These are phyloP conservation scores for Beaufortia kweichowensis DNA, from an alignment of 2,113 vertebrate species.

Conservation along the genomic window DNA sequence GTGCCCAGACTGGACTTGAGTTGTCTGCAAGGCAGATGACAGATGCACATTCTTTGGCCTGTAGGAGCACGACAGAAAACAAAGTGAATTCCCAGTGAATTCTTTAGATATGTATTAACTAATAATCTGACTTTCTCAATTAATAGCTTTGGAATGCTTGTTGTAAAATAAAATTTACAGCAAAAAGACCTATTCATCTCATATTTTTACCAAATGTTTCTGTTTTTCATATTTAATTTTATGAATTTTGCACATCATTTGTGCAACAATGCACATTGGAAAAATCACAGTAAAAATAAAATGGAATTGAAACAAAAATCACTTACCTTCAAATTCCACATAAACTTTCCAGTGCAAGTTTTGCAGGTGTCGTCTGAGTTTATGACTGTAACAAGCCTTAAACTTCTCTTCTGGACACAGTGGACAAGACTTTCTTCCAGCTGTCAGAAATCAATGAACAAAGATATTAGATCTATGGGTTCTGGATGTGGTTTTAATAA, in stretches of 20 bases:
- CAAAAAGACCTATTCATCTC: background rate
- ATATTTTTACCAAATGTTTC: no score
- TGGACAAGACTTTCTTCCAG: conserved; percentile 84
- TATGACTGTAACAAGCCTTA: conserved; percentile 87
- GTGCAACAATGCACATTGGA: no score
- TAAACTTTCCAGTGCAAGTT: conserved; percentile 98
- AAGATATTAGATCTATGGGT: background rate
- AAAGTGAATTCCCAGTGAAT: background rate
- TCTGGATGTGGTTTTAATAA: background rate
- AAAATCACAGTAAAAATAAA: no score
- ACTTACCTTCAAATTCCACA: conserved; percentile 91
- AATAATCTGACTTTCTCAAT: background rate
- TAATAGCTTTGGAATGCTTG: background rate
- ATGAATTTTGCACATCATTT: no score
- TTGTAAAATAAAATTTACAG: background rate
- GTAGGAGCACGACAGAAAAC: conserved; percentile 22
- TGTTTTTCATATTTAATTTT: no score
- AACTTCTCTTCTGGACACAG: conserved; percentile 93
- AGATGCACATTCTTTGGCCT: conserved; percentile 98
- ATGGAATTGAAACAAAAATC: background rate
- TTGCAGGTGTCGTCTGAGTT: conserved; percentile 89
- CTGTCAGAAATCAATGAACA: conserved; percentile 62
- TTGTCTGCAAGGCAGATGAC: conserved; percentile 86
- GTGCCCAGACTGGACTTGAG: conserved; percentile 78
- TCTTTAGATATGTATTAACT: background rate